Conservation (phyloP, 2,797 vertebrate genomes). For the Jordanella pulchra region DNA sequence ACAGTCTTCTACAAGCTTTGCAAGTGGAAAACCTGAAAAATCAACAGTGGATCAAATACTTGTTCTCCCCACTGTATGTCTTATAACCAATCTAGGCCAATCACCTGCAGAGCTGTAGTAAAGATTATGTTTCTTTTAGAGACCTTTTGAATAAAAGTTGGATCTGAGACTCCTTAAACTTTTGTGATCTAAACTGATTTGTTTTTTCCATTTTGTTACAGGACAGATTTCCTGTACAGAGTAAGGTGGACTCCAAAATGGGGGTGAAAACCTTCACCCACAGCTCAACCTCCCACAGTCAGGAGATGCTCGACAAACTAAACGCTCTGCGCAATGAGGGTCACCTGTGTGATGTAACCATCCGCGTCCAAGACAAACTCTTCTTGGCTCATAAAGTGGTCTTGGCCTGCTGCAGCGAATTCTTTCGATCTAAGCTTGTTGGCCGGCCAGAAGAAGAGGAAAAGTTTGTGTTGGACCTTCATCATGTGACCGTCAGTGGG, state of each 20-base stretch:
- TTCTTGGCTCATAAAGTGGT: slow-evolving; percentile 98
- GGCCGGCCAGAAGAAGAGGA: slow-evolving; percentile 89
- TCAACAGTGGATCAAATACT: too few relatives aligned
- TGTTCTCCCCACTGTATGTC: too few relatives aligned
- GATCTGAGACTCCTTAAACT: background rate
- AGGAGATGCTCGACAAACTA: slow-evolving; percentile 94
- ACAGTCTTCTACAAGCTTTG: too few relatives aligned
- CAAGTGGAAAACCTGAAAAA: too few relatives aligned
- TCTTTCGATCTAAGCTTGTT: slow-evolving; percentile 94
- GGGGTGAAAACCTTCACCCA: slow-evolving; percentile 86
- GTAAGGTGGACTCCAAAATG: slow-evolving; percentile 69
- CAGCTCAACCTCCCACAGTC: slow-evolving; percentile 90
- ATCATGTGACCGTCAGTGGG: slow-evolving; percentile 92
- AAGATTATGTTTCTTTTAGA: too few relatives aligned
- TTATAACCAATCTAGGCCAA: too few relatives aligned
- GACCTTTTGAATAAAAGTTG: too few relatives aligned
- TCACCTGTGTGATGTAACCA: slow-evolving; percentile 96
- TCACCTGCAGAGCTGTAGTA: too few relatives aligned
- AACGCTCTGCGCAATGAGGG: slow-evolving; percentile 90
- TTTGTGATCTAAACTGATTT: background rate
- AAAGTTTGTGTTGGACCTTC: slow-evolving; percentile 91
- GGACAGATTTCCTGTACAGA: slow-evolving; percentile 32
- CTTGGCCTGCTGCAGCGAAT: slow-evolving; percentile 97
- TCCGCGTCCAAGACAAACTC: slow-evolving; percentile 97
- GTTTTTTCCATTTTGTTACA: slow-evolving; percentile 32